A percentile compares a stretch with the other conserved stretches of the same genome.
These are phyloP conservation scores for Sebastes steindachneri DNA, from an alignment of 2,797 vertebrate species.

Conservation along the genomic window DNA sequence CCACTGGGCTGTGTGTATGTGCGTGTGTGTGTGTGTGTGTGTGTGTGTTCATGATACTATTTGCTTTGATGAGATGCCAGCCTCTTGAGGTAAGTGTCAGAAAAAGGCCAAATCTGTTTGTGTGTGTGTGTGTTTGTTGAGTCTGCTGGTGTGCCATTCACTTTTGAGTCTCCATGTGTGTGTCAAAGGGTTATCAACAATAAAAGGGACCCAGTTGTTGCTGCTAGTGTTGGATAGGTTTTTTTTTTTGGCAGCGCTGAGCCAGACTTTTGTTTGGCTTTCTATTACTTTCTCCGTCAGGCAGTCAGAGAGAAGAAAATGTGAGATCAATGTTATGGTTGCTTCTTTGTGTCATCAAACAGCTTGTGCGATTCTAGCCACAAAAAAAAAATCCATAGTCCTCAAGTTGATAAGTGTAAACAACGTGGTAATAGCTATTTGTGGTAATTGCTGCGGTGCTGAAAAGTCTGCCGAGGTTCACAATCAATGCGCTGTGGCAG, in stretches of 20 bases:
- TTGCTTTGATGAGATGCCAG: constrained; percentile 50
- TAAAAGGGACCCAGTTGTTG: constrained; percentile 34
- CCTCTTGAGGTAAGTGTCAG: constrained; percentile 49
- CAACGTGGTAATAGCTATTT: constrained; percentile 59
- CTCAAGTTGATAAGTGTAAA: constrained; percentile 62
- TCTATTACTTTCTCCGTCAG: constrained; percentile 36
- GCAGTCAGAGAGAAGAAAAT: constrained; percentile 36
- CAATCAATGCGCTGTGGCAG: constrained; percentile 45
- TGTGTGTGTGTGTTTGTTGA: constrained; percentile 5
- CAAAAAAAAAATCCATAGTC: constrained; percentile 63
- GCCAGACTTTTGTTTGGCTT: constrained; percentile 38
- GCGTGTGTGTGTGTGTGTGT: constrained; percentile 1
- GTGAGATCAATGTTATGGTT: constrained; percentile 54
- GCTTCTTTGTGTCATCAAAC: constrained; percentile 51
- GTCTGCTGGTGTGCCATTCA: constrained; percentile 6
- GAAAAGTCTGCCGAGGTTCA: constrained; percentile 38
- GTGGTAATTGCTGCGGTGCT: constrained; percentile 53
- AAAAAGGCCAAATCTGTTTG: constrained; percentile 36
- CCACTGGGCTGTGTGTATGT: background rate
- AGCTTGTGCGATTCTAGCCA: constrained; percentile 35
- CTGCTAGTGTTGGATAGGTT: constrained; percentile 34
- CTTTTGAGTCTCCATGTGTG: background rate
- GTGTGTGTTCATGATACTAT: background rate
- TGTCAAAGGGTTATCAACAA: constrained; percentile 57
- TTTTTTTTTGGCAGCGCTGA: constrained; percentile 6